Evolutionary conservation across 2,888 invertebrate species (phyloP).

Genomic region (Spodoptera littoralis): DNA sequence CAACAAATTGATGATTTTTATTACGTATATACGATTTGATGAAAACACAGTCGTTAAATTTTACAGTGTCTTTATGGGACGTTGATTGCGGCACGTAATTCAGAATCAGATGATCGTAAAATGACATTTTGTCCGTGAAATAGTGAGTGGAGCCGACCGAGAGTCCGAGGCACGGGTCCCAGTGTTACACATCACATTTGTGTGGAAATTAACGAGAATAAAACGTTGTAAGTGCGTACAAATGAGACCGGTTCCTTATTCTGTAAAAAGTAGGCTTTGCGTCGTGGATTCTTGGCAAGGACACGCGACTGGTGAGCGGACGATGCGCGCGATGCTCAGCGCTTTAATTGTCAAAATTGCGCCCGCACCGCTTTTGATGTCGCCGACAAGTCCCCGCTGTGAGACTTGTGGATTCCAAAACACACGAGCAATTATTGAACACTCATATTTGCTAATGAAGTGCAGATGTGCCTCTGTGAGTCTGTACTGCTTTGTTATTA

Average conservation of each 20-base stretch:
- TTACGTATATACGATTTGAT: constrained; percentile 69
- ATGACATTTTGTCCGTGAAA: constrained; percentile 58
- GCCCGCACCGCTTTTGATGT: constrained; percentile 74
- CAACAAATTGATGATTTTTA: constrained; percentile 72
- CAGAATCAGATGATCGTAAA: constrained; percentile 62
- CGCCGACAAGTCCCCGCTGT: constrained; percentile 68
- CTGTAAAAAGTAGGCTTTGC: constrained; percentile 70
- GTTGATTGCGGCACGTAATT: constrained; percentile 61
- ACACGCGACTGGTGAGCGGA: constrained; percentile 72
- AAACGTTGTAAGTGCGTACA: constrained; percentile 65
- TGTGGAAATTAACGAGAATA: constrained; percentile 61
- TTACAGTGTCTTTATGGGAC: constrained; percentile 60
- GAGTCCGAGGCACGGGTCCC: constrained; percentile 18
- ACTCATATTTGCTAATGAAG: constrained; percentile 54
- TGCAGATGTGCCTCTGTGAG: constrained; percentile 23
- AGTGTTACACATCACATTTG: constrained; percentile 41
- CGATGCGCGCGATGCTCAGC: constrained; percentile 81
- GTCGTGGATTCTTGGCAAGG: constrained; percentile 84
- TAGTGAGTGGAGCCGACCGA: constrained; percentile 32
- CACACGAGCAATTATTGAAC: constrained; percentile 43
- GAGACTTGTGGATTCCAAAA: constrained; percentile 44
- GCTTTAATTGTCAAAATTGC: constrained; percentile 88
- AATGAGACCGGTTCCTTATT: constrained; percentile 76
- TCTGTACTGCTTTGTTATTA: constrained; percentile 6
- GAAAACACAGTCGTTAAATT: constrained; percentile 74